These are phyloP conservation scores for Alcedo quadribrachys DNA, from an alignment of 2,797 vertebrate species.

Conservation along the genomic window DNA sequence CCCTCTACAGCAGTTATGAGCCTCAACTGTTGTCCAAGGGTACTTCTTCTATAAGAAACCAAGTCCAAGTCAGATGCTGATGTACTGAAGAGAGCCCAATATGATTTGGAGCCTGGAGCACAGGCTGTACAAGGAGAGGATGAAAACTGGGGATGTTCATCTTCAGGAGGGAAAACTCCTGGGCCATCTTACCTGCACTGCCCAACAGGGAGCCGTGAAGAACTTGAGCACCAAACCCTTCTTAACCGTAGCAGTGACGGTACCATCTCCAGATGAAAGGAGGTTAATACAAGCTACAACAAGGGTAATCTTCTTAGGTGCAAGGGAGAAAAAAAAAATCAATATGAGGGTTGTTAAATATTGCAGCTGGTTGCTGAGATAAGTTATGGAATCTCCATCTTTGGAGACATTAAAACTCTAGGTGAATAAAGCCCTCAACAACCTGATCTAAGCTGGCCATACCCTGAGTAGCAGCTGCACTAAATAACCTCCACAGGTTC, in stretches of 20 bases:
- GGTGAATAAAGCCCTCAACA: background rate
- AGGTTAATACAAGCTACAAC: background rate
- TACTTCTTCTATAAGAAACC: background rate
- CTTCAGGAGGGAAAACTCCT: background rate
- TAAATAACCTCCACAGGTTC: background rate
- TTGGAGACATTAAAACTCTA: background rate
- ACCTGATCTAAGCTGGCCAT: background rate
- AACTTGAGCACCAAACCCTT: background rate
- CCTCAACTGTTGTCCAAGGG: background rate
- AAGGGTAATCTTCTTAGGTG: background rate
- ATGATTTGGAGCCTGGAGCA: background rate
- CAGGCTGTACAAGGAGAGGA: background rate
- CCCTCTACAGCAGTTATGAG: background rate
- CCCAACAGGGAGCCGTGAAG: background rate
- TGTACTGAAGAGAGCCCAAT: background rate
- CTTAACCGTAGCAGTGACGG: background rate
- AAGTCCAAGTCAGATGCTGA: background rate
- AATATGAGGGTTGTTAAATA: background rate
- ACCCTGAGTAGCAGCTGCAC: background rate
- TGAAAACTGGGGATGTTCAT: background rate
- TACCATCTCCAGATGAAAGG: background rate
- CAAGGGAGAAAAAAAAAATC: background rate
- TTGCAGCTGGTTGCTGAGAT: background rate
- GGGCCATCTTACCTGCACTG: background rate
- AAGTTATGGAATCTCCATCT: background rate